Base-by-base conservation (phyloP, 2,113 vertebrate species). In the Cyphomyrus plagiostoma region DNA sequence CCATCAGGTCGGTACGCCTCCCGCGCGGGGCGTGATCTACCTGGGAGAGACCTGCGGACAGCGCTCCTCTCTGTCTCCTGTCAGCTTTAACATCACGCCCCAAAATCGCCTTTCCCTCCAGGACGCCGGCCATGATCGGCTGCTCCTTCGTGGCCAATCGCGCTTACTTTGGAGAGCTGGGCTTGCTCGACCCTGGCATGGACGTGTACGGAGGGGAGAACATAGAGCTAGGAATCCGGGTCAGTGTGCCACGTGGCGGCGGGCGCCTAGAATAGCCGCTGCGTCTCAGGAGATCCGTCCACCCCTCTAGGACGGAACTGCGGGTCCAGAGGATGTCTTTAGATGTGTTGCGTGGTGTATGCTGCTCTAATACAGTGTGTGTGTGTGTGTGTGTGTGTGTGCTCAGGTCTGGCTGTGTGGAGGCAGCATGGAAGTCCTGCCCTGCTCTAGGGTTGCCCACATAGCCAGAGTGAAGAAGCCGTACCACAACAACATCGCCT, bases 201-300 rank as follows among this genome's bases (percentile, higher is more conserved):
- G 98, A 99, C 4, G 98, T 99, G 52, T 99, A 99, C 0, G 98
- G 98, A 89, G 98, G 98, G 90, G 98, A 99, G 93, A 99, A 99
- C 90, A 98, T 99, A 17, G 98, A 99, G 93, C 97, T 99, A 21
- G 98, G 98, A 92, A 99, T 99, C 93, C 98, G 97, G 98, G 98
- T 99, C 91, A 92, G 98, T 97, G 93, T 93, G 92, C 92, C 91
- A 89, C 91, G 91, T 90, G 92, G 91, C 90, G 88, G 88, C 23
- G 30, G 86, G 11, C 3, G 35, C 30, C 21, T 56, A 58, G 52
- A 87, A 87, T 50, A 52, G 50, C 49, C 45, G n/a, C 46, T 30
- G 23, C 15, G 84, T 50, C 52, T 58, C 86, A 53, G 35, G 52
- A 88, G 86, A 62, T 58, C 39, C 2, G 6, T 39, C 53, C 62